Conservation (phyloP, 2,113 vertebrate species). For the Eulacestoma nigropectus region DNA sequence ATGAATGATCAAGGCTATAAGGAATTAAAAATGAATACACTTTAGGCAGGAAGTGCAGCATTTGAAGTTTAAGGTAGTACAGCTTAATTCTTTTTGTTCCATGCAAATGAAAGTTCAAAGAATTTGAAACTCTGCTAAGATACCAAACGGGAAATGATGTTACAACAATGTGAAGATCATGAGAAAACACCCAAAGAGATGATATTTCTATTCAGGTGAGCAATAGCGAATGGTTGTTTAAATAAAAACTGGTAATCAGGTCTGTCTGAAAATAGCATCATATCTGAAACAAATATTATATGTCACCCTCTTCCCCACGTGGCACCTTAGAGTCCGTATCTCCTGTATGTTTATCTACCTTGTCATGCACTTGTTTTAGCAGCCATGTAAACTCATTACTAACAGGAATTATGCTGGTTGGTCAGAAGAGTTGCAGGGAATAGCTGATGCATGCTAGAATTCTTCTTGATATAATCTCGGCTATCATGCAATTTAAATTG, state of each 20-base stretch:
- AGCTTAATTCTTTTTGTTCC: neutral
- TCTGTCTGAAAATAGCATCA: neutral
- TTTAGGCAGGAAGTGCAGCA: neutral
- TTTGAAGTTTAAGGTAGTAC: neutral
- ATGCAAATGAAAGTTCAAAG: neutral
- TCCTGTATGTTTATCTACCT: neutral
- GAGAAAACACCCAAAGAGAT: neutral
- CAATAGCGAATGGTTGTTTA: neutral
- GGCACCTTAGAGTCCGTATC: accelerated
- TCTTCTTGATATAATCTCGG: neutral
- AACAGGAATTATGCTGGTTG: neutral
- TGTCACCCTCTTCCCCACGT: neutral
- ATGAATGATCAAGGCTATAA: neutral
- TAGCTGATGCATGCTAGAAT: neutral
- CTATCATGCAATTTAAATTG: neutral
- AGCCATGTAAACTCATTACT: neutral
- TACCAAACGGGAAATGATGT: neutral
- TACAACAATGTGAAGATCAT: neutral
- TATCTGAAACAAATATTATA: neutral
- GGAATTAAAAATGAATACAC: neutral
- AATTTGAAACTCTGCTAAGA: neutral
- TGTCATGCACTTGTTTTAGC: neutral
- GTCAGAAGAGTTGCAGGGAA: neutral
- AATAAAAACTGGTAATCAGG: neutral
- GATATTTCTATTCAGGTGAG: neutral